phyloP scores from a whole-genome alignment of 2,797 vertebrate species.

The Psittacula echo region DNA sequence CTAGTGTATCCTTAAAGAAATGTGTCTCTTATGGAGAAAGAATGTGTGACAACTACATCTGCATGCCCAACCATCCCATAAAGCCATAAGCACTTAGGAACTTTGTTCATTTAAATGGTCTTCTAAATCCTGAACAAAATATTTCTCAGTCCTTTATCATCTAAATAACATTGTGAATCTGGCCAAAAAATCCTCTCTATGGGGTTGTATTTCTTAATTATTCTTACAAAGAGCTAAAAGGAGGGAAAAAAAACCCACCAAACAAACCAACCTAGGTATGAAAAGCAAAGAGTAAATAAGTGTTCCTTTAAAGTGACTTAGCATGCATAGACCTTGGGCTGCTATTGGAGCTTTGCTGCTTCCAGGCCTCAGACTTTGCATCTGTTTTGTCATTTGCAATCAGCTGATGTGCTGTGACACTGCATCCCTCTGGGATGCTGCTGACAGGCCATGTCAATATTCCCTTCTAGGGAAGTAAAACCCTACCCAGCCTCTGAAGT shows the following conservation, averaged over 20 bases:
- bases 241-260: accelerated
- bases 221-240: background rate
- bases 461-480: background rate
- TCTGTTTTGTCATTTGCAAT: constrained; percentile 33
- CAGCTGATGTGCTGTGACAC: constrained; percentile 56
- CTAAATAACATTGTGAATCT: background rate
- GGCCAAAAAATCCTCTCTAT: background rate
- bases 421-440: constrained; percentile 43
- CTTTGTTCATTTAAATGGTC: background rate
- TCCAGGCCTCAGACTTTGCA: constrained; percentile 38
- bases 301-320: constrained; percentile 18
- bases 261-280: background rate
- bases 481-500: background rate
- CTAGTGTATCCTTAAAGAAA: background rate
- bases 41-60: background rate
- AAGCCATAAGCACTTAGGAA: background rate
- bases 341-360: constrained; percentile 29
- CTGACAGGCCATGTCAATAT: constrained; percentile 36
- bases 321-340: constrained; percentile 14
- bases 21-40: background rate
- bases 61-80: background rate
- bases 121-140: background rate
- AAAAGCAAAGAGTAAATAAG: background rate
- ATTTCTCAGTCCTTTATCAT: background rate
- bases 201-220: background rate